phyloP scores from a whole-genome alignment of 2,113 vertebrate species.

The Oriolus oriolus region DNA sequence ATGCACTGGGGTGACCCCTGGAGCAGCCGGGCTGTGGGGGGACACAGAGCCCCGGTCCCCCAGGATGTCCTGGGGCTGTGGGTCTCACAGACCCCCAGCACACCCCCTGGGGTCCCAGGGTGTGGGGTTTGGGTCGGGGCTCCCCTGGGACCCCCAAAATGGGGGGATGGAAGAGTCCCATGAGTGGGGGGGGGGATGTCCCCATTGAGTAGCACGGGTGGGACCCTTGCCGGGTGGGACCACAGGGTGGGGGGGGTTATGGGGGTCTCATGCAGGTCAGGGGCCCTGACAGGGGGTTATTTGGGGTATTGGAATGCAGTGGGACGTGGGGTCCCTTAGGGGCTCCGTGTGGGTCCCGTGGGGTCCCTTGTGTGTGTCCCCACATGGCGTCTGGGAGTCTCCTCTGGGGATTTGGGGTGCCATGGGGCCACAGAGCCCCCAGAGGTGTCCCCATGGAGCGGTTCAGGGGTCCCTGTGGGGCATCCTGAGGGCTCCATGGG shows the following conservation, averaged over 20 bases:
- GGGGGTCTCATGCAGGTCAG: background rate
- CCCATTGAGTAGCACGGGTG: background rate
- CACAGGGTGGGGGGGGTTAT: rapidly evolving
- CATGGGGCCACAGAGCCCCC: rapidly evolving
- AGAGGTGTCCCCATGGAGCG: background rate
- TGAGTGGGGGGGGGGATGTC: background rate
- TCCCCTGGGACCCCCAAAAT: background rate
- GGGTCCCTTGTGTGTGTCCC: background rate
- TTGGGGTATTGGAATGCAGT: rapidly evolving
- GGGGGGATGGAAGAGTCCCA: background rate
- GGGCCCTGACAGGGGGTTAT: background rate
- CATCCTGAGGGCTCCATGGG: background rate
- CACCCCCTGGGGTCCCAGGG: rapidly evolving
- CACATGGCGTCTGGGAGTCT: rapidly evolving
- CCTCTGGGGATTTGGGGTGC: too few relatives aligned
- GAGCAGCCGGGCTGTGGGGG: rapidly evolving
- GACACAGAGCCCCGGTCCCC: too few relatives aligned
- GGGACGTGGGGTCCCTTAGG: rapidly evolving
- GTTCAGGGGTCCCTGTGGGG: background rate
- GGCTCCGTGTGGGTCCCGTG: background rate
- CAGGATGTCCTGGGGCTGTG: background rate
- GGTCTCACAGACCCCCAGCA: rapidly evolving
- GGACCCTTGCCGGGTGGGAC: background rate
- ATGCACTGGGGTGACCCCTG: background rate
- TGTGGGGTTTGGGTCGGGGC: background rate